Evolutionary conservation across 2,797 vertebrate genomes (phyloP).

Genomic region (Sparus aurata): DNA sequence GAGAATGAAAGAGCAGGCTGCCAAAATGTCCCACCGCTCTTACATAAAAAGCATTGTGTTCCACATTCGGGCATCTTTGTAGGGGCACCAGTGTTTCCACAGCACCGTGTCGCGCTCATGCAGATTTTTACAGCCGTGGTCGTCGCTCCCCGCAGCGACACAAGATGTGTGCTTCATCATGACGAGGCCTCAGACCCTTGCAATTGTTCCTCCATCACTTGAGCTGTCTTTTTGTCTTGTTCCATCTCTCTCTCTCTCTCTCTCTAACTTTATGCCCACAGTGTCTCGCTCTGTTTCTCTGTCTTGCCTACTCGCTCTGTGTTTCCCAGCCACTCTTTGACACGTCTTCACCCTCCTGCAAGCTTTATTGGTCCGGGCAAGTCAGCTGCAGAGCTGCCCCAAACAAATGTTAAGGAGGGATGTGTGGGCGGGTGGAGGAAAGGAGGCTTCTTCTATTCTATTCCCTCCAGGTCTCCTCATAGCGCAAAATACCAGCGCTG

Average conservation of each 20-base stretch:
- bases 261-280: slow-evolving; percentile 22
- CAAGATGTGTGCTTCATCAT: slow-evolving; percentile 38
- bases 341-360: slow-evolving; percentile 25
- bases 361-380: slow-evolving; percentile 54
- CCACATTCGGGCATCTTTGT: slow-evolving; percentile 3
- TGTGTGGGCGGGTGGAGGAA: slow-evolving; percentile 26
- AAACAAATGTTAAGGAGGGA: slow-evolving; percentile 58
- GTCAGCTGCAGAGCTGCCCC: slow-evolving; percentile 50
- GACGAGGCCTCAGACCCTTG: slow-evolving; percentile 47
- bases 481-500: slow-evolving; percentile 49
- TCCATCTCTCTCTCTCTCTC: neutral
- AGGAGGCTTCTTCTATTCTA: slow-evolving; percentile 43
- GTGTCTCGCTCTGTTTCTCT: slow-evolving; percentile 16
- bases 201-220: slow-evolving; percentile 54
- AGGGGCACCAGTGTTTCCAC: slow-evolving; percentile 8
- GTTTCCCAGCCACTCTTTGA: slow-evolving; percentile 42
- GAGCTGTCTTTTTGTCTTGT: slow-evolving; percentile 45
- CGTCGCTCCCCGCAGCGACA: slow-evolving; percentile 25
- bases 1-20: too few relatives aligned
- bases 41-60: slow-evolving; percentile 2
- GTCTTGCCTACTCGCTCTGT: slow-evolving; percentile 19
- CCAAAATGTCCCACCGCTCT: neutral
- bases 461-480: slow-evolving; percentile 57
- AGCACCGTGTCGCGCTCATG: slow-evolving; percentile 9
- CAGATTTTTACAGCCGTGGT: slow-evolving; percentile 22